phyloP scores from a whole-genome alignment of 2,113 vertebrate species.

The Aldabrachelys gigantea region DNA sequence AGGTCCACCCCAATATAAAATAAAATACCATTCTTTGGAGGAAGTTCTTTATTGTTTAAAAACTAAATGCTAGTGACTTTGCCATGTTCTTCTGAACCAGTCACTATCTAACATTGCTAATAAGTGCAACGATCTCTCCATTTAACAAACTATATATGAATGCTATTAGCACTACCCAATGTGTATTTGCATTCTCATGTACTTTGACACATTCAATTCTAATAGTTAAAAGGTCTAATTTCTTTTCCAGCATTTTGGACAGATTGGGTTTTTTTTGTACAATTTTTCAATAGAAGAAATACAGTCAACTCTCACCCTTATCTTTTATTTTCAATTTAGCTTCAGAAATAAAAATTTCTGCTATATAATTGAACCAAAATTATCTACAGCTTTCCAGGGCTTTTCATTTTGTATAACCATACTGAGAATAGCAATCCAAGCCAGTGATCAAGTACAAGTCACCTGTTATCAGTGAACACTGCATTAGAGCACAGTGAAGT shows the following conservation, averaged over 20 bases:
- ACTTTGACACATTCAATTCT: conserved; percentile 6
- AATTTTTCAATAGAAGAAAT: conserved; percentile 26
- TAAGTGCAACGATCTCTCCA: not conserved
- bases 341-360: conserved; percentile 53
- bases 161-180: not conserved
- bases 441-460: conserved; percentile 34
- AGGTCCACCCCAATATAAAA: not conserved
- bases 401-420: conserved; percentile 30
- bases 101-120: not conserved
- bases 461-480: conserved; percentile 13
- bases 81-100: not conserved
- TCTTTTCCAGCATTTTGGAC: conserved; percentile 7
- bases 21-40: not conserved
- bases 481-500: not conserved
- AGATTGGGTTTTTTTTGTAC: not conserved
- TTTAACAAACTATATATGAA: not conserved
- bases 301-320: conserved; percentile 24
- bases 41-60: not conserved
- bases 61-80: not conserved
- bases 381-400: conserved; percentile 23
- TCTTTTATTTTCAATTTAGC: conserved; percentile 65
- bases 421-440: conserved; percentile 18
- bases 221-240: conserved; percentile 39
- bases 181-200: not conserved
- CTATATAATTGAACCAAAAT: conserved; percentile 48